phyloP scores from a whole-genome alignment of 2,113 vertebrate genomes.

The Anarrhichthys ocellatus region DNA sequence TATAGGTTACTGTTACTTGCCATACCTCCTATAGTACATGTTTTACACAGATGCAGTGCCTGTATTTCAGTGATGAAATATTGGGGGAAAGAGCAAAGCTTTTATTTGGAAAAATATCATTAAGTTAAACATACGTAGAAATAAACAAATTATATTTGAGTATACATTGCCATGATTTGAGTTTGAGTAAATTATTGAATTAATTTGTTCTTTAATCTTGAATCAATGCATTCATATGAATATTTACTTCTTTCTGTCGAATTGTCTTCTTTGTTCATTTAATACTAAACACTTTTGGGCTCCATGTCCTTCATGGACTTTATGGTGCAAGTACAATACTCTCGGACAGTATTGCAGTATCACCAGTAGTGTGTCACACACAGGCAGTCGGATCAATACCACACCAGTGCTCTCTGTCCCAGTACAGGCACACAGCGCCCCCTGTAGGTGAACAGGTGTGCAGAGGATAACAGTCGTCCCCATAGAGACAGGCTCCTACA shows the following conservation, averaged over 20 bases:
- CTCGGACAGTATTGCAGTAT: neutral
- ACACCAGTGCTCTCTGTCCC: neutral
- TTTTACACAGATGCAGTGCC: neutral
- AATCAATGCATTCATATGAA: too few relatives aligned
- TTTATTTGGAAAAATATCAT: neutral
- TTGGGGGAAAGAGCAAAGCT: neutral
- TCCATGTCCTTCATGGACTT: neutral
- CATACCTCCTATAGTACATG: neutral
- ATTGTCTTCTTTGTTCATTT: neutral
- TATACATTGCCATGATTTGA: neutral
- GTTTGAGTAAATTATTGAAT: neutral
- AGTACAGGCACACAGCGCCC: slow-evolving; percentile 27
- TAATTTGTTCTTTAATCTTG: too few relatives aligned
- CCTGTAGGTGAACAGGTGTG: slow-evolving; percentile 2
- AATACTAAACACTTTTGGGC: neutral
- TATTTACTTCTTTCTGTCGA: neutral
- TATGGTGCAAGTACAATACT: neutral
- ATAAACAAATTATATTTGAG: neutral
- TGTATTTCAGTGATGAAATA: neutral
- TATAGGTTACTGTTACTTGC: neutral
- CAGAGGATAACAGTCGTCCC: slow-evolving; percentile 54
- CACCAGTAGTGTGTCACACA: neutral
- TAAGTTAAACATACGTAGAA: neutral
- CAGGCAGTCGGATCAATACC: neutral
- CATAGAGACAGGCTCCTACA: slow-evolving; percentile 78